Conservation (phyloP, 2,888 invertebrate genomes). For the Horisme vitalbata region DNA sequence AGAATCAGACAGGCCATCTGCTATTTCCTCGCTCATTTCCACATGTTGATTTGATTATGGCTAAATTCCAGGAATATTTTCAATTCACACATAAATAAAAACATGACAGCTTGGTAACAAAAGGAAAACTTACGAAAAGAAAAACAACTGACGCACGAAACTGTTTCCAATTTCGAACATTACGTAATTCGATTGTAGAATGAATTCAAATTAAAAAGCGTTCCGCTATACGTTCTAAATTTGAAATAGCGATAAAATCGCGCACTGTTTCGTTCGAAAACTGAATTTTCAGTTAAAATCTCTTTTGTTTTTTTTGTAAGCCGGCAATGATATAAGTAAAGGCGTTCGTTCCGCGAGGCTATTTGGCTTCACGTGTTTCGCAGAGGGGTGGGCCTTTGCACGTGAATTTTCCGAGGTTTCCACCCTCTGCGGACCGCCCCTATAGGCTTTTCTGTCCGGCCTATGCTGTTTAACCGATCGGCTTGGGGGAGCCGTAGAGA, state of each 20-base stretch:
- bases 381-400: constrained; percentile 74
- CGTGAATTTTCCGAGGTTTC: constrained; percentile 83
- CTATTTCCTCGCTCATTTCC: constrained; percentile 16
- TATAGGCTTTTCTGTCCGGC: constrained; percentile 83
- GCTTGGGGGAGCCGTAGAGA: constrained; percentile 61
- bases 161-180: background rate
- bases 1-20: constrained; percentile 18
- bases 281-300: constrained; percentile 54
- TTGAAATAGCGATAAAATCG: background rate
- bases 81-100: constrained; percentile 11
- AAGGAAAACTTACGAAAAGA: background rate
- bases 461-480: constrained; percentile 82
- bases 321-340: constrained; percentile 76
- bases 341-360: constrained; percentile 74
- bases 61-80: constrained; percentile 17
- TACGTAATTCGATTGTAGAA: background rate
- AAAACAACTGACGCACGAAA: background rate
- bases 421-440: constrained; percentile 82
- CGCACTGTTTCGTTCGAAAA: constrained; percentile 21
- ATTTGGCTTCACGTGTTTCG: constrained; percentile 78
- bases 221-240: background rate
- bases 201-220: background rate
- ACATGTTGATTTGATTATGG: constrained; percentile 9
- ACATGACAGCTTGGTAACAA: constrained; percentile 1
- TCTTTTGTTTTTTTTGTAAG: constrained; percentile 64